Conservation (phyloP, 2,113 vertebrate genomes). For the Perognathus longimembris region DNA sequence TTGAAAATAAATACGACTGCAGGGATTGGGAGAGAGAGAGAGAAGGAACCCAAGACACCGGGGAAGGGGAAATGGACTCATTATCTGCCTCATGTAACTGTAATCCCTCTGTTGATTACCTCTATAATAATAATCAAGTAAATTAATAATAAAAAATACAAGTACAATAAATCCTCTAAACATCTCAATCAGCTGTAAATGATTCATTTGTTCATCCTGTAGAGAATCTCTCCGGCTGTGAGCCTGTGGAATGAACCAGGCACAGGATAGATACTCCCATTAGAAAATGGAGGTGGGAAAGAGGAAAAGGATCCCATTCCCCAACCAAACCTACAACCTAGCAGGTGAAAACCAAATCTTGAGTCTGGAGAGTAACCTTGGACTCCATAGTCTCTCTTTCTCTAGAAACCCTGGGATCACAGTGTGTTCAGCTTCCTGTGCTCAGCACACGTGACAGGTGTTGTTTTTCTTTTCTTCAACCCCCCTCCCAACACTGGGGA, state of each 20-base stretch:
- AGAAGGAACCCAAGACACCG: too few relatives aligned
- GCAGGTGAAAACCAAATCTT: not conserved
- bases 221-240: not conserved
- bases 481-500: not conserved
- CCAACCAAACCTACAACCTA: not conserved
- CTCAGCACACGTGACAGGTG: not conserved
- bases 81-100: too few relatives aligned
- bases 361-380: not conserved
- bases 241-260: not conserved
- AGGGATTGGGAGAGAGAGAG: too few relatives aligned
- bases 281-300: not conserved
- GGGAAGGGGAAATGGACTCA: too few relatives aligned
- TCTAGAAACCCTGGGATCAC: not conserved
- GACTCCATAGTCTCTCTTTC: not conserved
- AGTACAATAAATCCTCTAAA: not conserved
- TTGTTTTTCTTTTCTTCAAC: not conserved
- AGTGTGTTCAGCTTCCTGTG: fast-evolving
- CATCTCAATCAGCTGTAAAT: not conserved
- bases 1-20: too few relatives aligned
- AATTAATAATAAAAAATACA: not conserved
- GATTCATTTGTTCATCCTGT: not conserved
- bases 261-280: not conserved
- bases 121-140: too few relatives aligned
- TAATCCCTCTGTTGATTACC: too few relatives aligned
- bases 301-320: not conserved